Evolutionary conservation across 2,113 vertebrate genomes (phyloP), one percentile per base, ranked within the genome.

Genomic region (Rhinoderma darwinii): DNA sequence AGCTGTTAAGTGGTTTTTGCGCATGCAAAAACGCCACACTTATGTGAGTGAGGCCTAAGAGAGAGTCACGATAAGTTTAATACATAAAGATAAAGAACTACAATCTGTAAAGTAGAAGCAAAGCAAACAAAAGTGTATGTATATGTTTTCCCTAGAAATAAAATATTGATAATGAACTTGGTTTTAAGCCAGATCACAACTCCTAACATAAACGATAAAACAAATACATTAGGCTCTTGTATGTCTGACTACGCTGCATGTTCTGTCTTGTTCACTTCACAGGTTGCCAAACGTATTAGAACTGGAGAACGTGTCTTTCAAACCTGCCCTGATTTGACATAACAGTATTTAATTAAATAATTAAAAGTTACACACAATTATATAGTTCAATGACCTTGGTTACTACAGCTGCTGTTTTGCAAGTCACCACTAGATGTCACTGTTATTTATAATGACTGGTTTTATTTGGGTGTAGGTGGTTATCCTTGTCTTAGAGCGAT

Each of bases 81-180:
- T 63, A 63, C 11, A 63, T 6, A 35, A 68, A 35, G 30, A 35
- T 68, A 35, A 17, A 18, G 14, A 68, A 18, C 63, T 68, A 18
- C 30, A 68, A 7, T 35, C 15, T 35, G 30, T 18, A 35, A 35
- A 35, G 32, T 18, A 63, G n/a, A 63, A 63, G 59, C n/a, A 63
- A 30, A 63, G 59, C 59, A 63, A 68, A 68, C 32, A 68, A 1
- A 17, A 35, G 30, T 35, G 27, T 68, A 32, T 20, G 35, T 17
- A 68, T 63, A 63, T 35, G 63, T 72, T 72, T 72, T 72, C 35
- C 39, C 35, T 72, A 72, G 68, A 72, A 72, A 72, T 72, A 22
- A 37, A 22, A 72, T 39, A 18, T 39, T 72, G 63, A 68, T 18
- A 35, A 68, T 68, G 63, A 35, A 35, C 63, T 68, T 68, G 35